Evolutionary conservation across 2,113 vertebrate genomes (phyloP), one percentile per base, ranked within the genome.

Genomic region (Gracilinanus agilis): DNA sequence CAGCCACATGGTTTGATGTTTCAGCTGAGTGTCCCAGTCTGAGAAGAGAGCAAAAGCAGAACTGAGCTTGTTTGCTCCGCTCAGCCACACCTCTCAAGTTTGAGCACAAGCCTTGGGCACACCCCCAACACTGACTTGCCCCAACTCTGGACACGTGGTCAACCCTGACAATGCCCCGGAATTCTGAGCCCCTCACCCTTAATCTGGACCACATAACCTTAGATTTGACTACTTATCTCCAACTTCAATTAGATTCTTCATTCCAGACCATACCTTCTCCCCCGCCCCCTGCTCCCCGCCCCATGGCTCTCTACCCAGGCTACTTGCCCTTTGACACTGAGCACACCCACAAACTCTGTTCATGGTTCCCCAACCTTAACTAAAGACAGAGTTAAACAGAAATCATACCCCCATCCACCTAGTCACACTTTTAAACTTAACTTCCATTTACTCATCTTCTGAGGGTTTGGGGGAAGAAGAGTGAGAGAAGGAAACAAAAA

Each of bases 211-310:
- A 54, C 44, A 54, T 49, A 75, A n/a, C 56, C 53, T 10, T 23
- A 54, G 91, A 24, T 92, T 90, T 6, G 90, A 94, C 90, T 54
- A 49, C 54, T 89, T 0, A 83, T 67, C 58, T 54, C 12, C 11
- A 24, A 67, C 83, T 27, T 92, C 56, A 83, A 83, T 83, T 83
- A 83, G 67, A 83, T 83, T 83, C 67, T 21, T 83, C n/a, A 16
- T 44, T 61, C 55, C 23, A 16, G 67, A 83, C 27, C 44, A 90
- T 29, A n/a, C n/a, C 44, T 24, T 88, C 90, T 34, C 61, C 89
- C 91, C 92, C 54, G 55, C 89, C 91, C 92, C 54, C 67, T 88
- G 91, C 91, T 83, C 75, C 19, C 49, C 88, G 24, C 55, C 16
- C 54, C 67, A 1, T 2, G 34, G 53, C 61, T 83, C 12, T 89